These are phyloP conservation scores for Selenia dentaria DNA, from an alignment of 2,888 invertebrate species.

Conservation along the genomic window DNA sequence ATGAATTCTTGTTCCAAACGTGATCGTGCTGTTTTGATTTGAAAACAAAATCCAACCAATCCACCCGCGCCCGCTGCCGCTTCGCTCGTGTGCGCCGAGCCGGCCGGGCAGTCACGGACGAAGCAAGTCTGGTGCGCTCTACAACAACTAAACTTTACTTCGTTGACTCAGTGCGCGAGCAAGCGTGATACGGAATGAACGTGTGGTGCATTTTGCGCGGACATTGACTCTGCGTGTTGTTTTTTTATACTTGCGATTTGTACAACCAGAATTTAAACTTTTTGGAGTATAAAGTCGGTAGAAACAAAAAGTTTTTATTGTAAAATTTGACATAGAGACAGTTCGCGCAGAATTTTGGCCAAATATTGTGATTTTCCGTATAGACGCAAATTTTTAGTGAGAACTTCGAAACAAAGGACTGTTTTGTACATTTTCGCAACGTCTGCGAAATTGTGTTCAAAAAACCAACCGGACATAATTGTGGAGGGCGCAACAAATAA, in stretches of 20 bases:
- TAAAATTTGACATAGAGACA: slow-evolving; percentile 65
- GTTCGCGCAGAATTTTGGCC: slow-evolving; percentile 82
- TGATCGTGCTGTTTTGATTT: slow-evolving; percentile 71
- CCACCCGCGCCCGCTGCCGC: slow-evolving; percentile 47
- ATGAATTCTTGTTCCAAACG: slow-evolving; percentile 76
- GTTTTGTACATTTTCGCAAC: slow-evolving; percentile 84
- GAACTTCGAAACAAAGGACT: slow-evolving; percentile 82
- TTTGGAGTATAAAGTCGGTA: slow-evolving; percentile 79
- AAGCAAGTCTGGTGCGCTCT: slow-evolving; percentile 27
- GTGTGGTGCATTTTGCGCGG: slow-evolving; percentile 85
- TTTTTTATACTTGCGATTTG: slow-evolving; percentile 71
- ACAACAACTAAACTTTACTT: slow-evolving; percentile 22
- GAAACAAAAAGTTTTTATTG: slow-evolving; percentile 66
- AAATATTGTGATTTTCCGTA: slow-evolving; percentile 79
- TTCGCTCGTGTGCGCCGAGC: slow-evolving; percentile 16
- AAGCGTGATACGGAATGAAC: slow-evolving; percentile 84
- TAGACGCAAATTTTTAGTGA: slow-evolving; percentile 78
- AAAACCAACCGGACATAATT: slow-evolving; percentile 67
- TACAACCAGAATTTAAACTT: slow-evolving; percentile 72
- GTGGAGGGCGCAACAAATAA: slow-evolving; percentile 61
- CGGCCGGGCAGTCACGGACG: slow-evolving; percentile 20
- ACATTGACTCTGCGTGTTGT: slow-evolving; percentile 80
- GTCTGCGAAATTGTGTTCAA: slow-evolving; percentile 84
- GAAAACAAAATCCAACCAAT: slow-evolving; percentile 70
- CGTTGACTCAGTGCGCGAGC: slow-evolving; percentile 79